These are phyloP conservation scores for Paralichthys olivaceus DNA, from an alignment of 2,113 vertebrate species.

Conservation along the genomic window DNA sequence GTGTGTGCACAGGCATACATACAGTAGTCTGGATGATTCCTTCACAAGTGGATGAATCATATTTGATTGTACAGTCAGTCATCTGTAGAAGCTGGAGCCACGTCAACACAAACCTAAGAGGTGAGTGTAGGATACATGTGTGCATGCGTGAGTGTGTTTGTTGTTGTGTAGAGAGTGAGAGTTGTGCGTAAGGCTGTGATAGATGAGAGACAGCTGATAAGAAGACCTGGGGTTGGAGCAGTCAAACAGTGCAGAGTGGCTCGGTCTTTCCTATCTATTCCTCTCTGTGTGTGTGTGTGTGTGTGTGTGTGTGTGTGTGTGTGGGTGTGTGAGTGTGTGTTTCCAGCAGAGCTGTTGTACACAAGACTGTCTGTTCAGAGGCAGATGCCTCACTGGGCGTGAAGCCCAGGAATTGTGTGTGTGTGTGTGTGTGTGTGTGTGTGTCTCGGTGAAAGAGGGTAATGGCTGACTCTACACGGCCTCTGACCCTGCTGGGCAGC, in stretches of 20 bases:
- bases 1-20: neutral
- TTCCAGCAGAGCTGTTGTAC: constrained; percentile 57
- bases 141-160: constrained; percentile 12
- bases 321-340: constrained; percentile 31
- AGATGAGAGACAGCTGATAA: constrained; percentile 75
- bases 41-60: constrained; percentile 53
- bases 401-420: constrained; percentile 81
- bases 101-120: constrained; percentile 38
- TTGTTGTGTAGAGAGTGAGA: constrained; percentile 44
- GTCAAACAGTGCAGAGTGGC: constrained; percentile 65
- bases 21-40: constrained; percentile 24
- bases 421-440: constrained; percentile 46
- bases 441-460: constrained; percentile 73
- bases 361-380: constrained; percentile 66
- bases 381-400: constrained; percentile 83
- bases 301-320: constrained; percentile 34
- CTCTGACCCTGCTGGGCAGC: constrained; percentile 84
- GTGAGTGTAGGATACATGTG: constrained; percentile 29
- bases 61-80: constrained; percentile 50
- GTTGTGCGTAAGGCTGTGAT: constrained; percentile 56
- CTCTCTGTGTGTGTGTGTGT: constrained; percentile 41
- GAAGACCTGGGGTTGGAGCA: constrained; percentile 69
- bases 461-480: constrained; percentile 82
- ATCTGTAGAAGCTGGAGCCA: constrained; percentile 39
- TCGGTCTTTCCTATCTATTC: constrained; percentile 58